Evolutionary conservation across 2,888 invertebrate genomes (phyloP).

Genomic region (Apamea monoglypha): DNA sequence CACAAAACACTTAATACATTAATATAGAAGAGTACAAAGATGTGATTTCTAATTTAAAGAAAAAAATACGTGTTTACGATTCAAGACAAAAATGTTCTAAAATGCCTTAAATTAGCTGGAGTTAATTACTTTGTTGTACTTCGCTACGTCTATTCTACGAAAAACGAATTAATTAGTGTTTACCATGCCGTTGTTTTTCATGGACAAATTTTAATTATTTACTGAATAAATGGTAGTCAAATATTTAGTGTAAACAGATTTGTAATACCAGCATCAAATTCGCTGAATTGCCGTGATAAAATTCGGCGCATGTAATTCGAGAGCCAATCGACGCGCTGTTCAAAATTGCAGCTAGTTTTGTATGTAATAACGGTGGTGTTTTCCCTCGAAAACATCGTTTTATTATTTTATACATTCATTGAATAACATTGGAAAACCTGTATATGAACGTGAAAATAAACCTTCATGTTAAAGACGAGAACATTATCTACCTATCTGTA

Average conservation of each 20-base stretch:
- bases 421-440: neutral
- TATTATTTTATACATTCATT: neutral
- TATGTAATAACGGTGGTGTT: neutral
- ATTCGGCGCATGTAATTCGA: slow-evolving; percentile 27
- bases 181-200: neutral
- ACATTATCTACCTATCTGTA: neutral
- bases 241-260: slow-evolving; percentile 39
- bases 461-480: neutral
- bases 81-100: neutral
- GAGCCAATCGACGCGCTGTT: slow-evolving; percentile 7
- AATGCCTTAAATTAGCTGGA: neutral
- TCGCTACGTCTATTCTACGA: neutral
- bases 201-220: slow-evolving; percentile 5
- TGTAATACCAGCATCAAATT: slow-evolving; percentile 38
- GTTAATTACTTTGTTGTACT: neutral
- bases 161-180: neutral
- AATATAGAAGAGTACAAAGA: neutral
- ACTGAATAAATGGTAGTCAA: neutral
- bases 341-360: slow-evolving; percentile 15
- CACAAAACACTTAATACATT: neutral
- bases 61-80: neutral
- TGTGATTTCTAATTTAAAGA: neutral
- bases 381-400: neutral
- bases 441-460: neutral
- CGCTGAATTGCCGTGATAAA: slow-evolving; percentile 10